Conservation (phyloP, 2,888 invertebrate genomes). For the Hyposoter dolosus region DNA sequence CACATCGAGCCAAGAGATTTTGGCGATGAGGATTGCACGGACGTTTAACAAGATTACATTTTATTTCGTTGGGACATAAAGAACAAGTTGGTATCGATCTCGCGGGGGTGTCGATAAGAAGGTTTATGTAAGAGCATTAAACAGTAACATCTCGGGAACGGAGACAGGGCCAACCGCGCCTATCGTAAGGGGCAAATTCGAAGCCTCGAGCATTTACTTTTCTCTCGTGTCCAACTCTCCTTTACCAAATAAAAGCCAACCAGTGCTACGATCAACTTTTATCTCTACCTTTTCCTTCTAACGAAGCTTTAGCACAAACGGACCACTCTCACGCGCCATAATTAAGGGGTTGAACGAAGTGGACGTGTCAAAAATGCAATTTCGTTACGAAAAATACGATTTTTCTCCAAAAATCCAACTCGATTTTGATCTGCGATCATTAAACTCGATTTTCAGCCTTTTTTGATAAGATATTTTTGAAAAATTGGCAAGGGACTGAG, state of each 20-base stretch:
- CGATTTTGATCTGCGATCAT: too few relatives aligned
- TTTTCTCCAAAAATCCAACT: too few relatives aligned
- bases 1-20: not conserved
- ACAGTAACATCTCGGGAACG: not conserved
- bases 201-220: conserved; percentile 19
- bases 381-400: too few relatives aligned
- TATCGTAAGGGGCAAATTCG: not conserved
- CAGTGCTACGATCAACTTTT: not conserved
- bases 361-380: not conserved
- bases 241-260: not conserved
- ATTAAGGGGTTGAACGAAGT: not conserved
- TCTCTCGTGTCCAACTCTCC: not conserved
- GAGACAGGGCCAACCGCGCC: not conserved
- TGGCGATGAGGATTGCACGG: not conserved
- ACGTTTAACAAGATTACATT: not conserved
- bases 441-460: too few relatives aligned
- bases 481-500: too few relatives aligned
- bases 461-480: too few relatives aligned
- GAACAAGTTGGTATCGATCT: conserved; percentile 36
- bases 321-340: not conserved
- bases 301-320: conserved; percentile 7
- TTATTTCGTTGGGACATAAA: not conserved
- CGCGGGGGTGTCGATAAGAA: conserved; percentile 38
- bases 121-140: conserved; percentile 34
- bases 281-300: not conserved